Percentiles rank a stretch among this genome's conserved stretches.
Evolutionary conservation across 2,113 vertebrate species (phyloP).

Genomic region (Atrichornis clamosus): DNA sequence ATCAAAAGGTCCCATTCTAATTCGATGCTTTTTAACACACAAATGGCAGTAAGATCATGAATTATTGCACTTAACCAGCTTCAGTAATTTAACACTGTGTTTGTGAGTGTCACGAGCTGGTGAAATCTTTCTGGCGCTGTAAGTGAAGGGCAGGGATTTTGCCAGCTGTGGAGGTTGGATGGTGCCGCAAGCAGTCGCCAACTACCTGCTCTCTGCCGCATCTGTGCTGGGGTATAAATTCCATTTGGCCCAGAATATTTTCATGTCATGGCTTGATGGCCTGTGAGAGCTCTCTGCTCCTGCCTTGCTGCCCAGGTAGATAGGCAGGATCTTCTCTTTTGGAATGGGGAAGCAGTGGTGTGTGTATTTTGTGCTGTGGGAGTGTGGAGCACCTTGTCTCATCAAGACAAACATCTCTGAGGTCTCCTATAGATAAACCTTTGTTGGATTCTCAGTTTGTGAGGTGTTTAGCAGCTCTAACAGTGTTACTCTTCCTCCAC

Average conservation of each 20-base stretch:
- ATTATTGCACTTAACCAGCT: neutral
- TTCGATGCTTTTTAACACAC: neutral
- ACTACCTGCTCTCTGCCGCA: neutral
- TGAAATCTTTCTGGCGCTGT: neutral
- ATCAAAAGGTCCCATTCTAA: constrained; percentile 25
- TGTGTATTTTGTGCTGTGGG: neutral
- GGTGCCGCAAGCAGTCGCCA: neutral
- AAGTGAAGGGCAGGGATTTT: neutral
- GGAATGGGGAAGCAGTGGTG: neutral
- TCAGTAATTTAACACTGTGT: neutral
- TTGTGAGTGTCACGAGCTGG: neutral
- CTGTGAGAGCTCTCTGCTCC: neutral
- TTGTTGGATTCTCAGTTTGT: neutral
- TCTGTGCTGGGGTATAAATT: neutral
- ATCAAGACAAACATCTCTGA: neutral
- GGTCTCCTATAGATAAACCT: neutral
- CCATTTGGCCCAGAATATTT: neutral
- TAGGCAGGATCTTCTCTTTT: neutral
- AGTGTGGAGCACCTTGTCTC: neutral
- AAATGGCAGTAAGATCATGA: neutral
- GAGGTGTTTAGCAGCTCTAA: neutral
- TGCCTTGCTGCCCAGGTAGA: neutral
- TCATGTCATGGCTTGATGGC: neutral
- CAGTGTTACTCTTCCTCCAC: neutral
- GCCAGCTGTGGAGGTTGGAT: neutral